Conservation (phyloP, 2,113 vertebrate species). For the Chaenogobius annularis region DNA sequence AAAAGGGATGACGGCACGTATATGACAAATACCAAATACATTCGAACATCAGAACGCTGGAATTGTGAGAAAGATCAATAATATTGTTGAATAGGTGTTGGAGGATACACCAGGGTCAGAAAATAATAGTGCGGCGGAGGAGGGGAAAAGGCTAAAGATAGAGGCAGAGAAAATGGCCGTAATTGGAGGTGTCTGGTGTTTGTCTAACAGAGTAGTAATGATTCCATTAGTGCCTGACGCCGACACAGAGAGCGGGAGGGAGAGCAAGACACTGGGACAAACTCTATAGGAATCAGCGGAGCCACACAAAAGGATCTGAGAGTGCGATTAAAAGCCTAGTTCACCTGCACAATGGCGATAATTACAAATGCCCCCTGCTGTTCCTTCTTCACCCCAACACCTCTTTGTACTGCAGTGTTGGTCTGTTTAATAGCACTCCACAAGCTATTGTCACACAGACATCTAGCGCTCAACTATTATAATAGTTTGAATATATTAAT, state of each 20-base stretch:
- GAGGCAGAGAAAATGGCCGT: conserved; percentile 48
- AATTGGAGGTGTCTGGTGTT: conserved; percentile 76
- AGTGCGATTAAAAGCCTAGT: conserved; percentile 45
- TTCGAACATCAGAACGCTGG: background rate
- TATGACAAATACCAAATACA: background rate
- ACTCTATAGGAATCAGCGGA: conserved; percentile 31
- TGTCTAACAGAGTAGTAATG: conserved; percentile 76
- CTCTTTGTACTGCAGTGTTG: conserved; percentile 54
- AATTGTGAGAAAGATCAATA: background rate
- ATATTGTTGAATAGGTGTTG: background rate
- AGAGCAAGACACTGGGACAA: conserved; percentile 24
- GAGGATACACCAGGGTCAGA: conserved; percentile 54
- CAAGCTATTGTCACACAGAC: too few species aligned
- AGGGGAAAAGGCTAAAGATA: conserved; percentile 54
- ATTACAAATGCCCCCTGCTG: conserved; percentile 43
- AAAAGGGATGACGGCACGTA: background rate
- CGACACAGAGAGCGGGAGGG: conserved; percentile 27
- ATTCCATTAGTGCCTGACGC: conserved; percentile 72
- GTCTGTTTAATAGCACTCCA: conserved; percentile 64
- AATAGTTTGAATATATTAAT: conserved; percentile 16
- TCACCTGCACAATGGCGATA: conserved; percentile 48
- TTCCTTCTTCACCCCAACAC: conserved; percentile 27
- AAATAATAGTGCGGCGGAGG: conserved; percentile 55
- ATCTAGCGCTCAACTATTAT: conserved; percentile 30
- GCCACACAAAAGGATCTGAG: conserved; percentile 39